phyloP scores from a whole-genome alignment of 2,113 vertebrate genomes.

The Aspidoscelis tigris region DNA sequence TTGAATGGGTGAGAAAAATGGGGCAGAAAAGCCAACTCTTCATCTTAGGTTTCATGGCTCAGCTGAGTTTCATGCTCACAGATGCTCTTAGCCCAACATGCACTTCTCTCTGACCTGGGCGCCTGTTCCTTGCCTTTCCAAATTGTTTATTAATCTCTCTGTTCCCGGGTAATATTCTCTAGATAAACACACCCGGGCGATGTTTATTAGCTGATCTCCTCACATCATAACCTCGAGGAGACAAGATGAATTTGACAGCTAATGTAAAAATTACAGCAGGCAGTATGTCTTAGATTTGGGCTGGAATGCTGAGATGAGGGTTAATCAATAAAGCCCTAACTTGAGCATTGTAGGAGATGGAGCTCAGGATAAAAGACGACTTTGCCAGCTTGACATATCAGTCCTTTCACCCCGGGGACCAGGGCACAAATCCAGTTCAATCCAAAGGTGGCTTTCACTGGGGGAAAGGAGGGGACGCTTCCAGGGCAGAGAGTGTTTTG shows the following conservation, averaged over 20 bases:
- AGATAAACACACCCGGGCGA: constrained; percentile 65
- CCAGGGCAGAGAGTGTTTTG: constrained; percentile 30
- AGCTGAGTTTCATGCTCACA: too few relatives aligned
- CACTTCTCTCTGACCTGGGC: too few relatives aligned
- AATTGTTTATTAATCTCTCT: constrained; percentile 68
- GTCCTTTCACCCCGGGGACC: constrained; percentile 73
- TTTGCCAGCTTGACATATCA: constrained; percentile 73
- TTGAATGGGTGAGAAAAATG: too few relatives aligned
- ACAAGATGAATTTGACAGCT: constrained; percentile 95
- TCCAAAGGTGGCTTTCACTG: constrained; percentile 62
- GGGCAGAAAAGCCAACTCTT: too few relatives aligned
- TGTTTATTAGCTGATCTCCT: constrained; percentile 83
- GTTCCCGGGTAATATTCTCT: constrained; percentile 68
- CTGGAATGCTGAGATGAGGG: constrained; percentile 92
- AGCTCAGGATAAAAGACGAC: constrained; percentile 73
- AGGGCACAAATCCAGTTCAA: constrained; percentile 70
- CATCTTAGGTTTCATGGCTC: too few relatives aligned
- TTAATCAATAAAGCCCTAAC: constrained; percentile 95
- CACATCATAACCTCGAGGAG: constrained; percentile 82
- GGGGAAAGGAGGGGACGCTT: constrained; percentile 14
- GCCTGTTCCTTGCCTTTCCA: constrained; percentile 25
- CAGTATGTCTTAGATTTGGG: constrained; percentile 91
- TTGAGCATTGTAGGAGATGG: constrained; percentile 93
- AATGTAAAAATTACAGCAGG: constrained; percentile 95
- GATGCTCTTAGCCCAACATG: too few relatives aligned